Evolutionary conservation across 2,113 vertebrate species (phyloP), one percentile per base, ranked within the genome.

Genomic region (Anas platyrhynchos): DNA sequence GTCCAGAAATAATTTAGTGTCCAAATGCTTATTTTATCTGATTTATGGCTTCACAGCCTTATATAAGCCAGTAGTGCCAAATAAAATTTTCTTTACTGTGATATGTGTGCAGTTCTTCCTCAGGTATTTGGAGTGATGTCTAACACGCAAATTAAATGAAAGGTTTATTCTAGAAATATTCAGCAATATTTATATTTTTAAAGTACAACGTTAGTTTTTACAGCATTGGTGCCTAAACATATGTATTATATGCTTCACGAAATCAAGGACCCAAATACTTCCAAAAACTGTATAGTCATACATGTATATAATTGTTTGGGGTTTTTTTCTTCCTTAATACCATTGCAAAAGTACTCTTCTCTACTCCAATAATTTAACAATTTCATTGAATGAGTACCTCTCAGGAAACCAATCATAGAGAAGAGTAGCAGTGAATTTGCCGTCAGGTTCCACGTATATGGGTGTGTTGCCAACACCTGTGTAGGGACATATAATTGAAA

Each of bases 21-120:
- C 54, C 61, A 93, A 63, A 84, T 90, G 74, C 13, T 7, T 95
- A 72, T 36, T 96, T 94, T 75, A 66, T 90, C 76, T 96, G 83
- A 96, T 96, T 96, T 91, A 93, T 72, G 11, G 74, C 54, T 95
- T 92, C 66, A 78, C 61, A 68, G 34, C 68, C 61, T 20, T 83
- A 66, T 81, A 66, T 94, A 84, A 88, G 16, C 23, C 58, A 84
- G 58, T 69, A 29, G 54, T 92, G 90, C 83, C 92, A 95, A 97
- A 92, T 91, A 95, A 91, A 86, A 93, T 93, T 91, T 93, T 94
- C 88, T 94, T 61, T 91, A 62, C 73, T 68, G 74, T 82, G 81
- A 88, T 44, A 76, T 90, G 79, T 71, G 41, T 91, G 43, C 43
- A 67, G 22, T 76, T 58, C 73, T 85, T 93, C 91, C 80, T 87